Evolutionary conservation across 1,140 invertebrate genomes (phyloP).

Genomic region (Neodiprion lecontei): DNA sequence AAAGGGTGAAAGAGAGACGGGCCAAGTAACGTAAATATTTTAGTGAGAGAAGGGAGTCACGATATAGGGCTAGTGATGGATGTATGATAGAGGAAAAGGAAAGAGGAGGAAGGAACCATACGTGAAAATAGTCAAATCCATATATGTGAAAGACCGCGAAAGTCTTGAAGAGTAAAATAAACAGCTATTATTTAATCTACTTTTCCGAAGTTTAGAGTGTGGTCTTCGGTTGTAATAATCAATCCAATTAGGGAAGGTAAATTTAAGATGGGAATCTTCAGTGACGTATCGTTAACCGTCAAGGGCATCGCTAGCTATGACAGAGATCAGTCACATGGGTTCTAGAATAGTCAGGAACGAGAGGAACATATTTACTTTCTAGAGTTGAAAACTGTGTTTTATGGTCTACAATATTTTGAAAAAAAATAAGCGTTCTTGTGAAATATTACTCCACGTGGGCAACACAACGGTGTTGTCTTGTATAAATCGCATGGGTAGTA

Average conservation of each 20-base stretch:
- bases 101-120: no score
- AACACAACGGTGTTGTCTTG: slow-evolving; percentile 33
- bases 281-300: slow-evolving; percentile 33
- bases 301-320: slow-evolving; percentile 30
- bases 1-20: no score
- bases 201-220: no score
- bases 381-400: slow-evolving; percentile 36
- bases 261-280: slow-evolving; percentile 35
- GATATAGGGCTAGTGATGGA: no score
- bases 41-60: no score
- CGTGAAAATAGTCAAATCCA: no score
- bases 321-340: slow-evolving; percentile 28
- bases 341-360: slow-evolving; percentile 30
- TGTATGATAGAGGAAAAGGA: no score
- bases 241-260: slow-evolving; percentile 24
- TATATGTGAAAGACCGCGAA: no score
- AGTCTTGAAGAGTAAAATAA: no score
- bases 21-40: no score
- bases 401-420: slow-evolving; percentile 38
- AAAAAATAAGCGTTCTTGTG: slow-evolving; percentile 1
- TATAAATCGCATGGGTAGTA: slow-evolving; percentile 33
- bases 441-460: slow-evolving; percentile 16
- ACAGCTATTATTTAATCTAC: no score
- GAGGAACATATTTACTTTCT: slow-evolving; percentile 38
- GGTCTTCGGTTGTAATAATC: no score